Conservation (phyloP, 2,888 invertebrate genomes). For the Drosophila setosimentum region DNA sequence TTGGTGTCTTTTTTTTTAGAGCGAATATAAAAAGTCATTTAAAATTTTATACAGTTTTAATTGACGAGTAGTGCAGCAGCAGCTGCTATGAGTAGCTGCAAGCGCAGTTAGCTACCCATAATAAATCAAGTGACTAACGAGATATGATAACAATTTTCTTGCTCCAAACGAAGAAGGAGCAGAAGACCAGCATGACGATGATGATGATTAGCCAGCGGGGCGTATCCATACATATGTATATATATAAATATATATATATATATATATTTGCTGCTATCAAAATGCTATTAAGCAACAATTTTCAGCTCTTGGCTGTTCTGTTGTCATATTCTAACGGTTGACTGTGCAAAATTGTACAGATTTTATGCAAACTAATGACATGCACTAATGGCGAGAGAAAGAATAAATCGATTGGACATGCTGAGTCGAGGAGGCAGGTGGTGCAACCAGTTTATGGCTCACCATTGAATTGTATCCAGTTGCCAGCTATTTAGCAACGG, state of each 20-base stretch:
- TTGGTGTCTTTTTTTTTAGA: conserved; percentile 19
- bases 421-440: conserved; percentile 39
- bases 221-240: conserved; percentile 5
- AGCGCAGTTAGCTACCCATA: conserved; percentile 20
- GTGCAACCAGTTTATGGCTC: conserved; percentile 59
- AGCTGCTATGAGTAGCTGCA: conserved; percentile 19
- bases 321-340: conserved; percentile 61
- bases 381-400: conserved; percentile 69
- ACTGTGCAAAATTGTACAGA: conserved; percentile 44
- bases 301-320: conserved; percentile 3
- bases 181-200: conserved; percentile 19
- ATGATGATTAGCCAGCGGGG: conserved; percentile 64
- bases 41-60: conserved; percentile 77
- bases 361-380: conserved; percentile 75
- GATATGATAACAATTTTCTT: conserved; percentile 67
- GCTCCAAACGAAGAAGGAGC: conserved; percentile 14
- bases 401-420: conserved; percentile 39
- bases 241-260: not conserved
- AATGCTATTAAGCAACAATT: conserved; percentile 61
- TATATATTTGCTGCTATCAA: conserved; percentile 47
- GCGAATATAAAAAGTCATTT: conserved; percentile 65
- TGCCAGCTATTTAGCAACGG: conserved; percentile 23
- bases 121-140: conserved; percentile 69
- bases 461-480: conserved; percentile 48
- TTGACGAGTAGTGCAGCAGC: conserved; percentile 45